Evolutionary conservation across 2,113 vertebrate species (phyloP).

Genomic region (Syngnathoides biaculeatus): DNA sequence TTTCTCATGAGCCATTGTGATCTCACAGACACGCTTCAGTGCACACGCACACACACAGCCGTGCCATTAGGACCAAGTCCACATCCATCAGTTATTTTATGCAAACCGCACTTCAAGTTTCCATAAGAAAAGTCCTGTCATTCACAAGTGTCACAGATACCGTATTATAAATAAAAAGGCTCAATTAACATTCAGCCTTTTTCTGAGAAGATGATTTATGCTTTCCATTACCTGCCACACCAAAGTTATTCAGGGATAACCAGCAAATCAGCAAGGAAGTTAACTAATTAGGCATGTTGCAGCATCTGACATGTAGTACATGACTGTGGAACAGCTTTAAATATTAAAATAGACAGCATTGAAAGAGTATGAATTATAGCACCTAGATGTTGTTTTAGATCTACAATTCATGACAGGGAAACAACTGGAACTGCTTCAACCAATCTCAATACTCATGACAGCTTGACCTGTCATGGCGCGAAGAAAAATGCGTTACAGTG

Average conservation of each 20-base stretch:
- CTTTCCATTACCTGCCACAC: constrained; percentile 14
- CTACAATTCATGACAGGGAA: not conserved
- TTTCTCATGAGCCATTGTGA: constrained; percentile 53
- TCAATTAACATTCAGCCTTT: constrained; percentile 5
- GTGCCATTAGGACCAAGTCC: constrained; percentile 54
- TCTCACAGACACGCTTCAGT: constrained; percentile 9
- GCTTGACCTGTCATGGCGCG: not conserved
- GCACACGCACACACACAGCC: constrained; percentile 32
- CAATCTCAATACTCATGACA: not conserved
- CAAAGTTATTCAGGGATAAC: constrained; percentile 18
- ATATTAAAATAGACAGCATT: constrained; percentile 13
- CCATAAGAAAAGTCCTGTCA: constrained; percentile 14
- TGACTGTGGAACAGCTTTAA: constrained; percentile 24
- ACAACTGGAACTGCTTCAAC: not conserved
- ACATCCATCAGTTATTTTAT: constrained; percentile 51
- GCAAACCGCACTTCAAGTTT: constrained; percentile 33
- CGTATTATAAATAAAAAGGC: constrained; percentile 18
- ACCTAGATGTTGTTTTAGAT: constrained; percentile 6
- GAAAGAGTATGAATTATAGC: constrained; percentile 24
- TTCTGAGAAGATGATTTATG: constrained; percentile 6
- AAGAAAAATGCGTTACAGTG: not conserved
- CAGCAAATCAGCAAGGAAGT: constrained; percentile 15
- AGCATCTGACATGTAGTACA: constrained; percentile 20
- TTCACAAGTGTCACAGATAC: constrained; percentile 10
- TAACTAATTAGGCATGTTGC: constrained; percentile 19